A percentile compares a stretch with the other conserved stretches of the same genome.
phyloP scores from a whole-genome alignment of 2,888 invertebrate genomes.

The Herminia tarsipennalis region DNA sequence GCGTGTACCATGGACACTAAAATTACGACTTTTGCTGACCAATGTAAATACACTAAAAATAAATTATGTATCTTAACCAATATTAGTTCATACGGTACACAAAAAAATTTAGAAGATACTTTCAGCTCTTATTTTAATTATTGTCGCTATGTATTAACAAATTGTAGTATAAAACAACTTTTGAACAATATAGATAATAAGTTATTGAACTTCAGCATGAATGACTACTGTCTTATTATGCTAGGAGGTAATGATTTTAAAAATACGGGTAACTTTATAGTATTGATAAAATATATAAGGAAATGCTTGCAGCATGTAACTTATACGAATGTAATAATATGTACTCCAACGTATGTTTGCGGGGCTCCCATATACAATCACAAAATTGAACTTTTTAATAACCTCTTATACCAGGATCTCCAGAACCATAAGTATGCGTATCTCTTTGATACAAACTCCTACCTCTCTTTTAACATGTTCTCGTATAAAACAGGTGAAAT shows the following conservation, averaged over 20 bases:
- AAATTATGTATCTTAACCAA: no score
- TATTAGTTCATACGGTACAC: not conserved
- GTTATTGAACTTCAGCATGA: not conserved
- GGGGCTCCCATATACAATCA: constrained; percentile 3
- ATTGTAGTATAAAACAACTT: constrained; percentile 1
- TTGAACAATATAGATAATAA: constrained; percentile 4
- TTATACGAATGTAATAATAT: constrained; percentile 5
- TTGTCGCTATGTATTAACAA: not conserved
- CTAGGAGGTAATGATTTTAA: constrained; percentile 1
- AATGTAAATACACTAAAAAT: no score
- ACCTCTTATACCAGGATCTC: not conserved
- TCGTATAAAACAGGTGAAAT: constrained; percentile 1
- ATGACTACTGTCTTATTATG: constrained; percentile 8
- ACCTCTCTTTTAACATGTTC: constrained; percentile 1
- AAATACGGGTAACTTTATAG: not conserved
- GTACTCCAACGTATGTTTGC: constrained; percentile 4
- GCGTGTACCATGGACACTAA: no score
- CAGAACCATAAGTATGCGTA: not conserved
- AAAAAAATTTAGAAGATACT: constrained; percentile 1
- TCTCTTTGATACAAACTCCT: constrained; percentile 1
- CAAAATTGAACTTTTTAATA: constrained; percentile 2
- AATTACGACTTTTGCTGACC: no score
- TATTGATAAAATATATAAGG: not conserved
- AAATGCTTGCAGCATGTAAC: constrained; percentile 3
- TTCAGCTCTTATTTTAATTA: constrained; percentile 1